Base-by-base conservation (phyloP, 2,797 vertebrate species). In the Platalea minor region DNA sequence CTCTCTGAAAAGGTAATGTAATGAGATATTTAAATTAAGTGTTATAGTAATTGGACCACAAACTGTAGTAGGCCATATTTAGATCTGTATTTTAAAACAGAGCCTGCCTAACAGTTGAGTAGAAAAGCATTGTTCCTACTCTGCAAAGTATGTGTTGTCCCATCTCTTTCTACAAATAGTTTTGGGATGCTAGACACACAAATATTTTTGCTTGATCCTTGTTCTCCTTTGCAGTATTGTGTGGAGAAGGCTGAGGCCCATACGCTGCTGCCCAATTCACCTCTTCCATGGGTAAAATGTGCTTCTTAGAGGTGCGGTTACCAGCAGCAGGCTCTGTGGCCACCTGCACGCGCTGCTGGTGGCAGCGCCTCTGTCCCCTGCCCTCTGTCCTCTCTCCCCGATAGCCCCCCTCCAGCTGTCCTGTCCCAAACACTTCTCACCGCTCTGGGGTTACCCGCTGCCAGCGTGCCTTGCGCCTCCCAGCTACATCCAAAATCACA, bases 401-500 rank as follows among this genome's bases (percentile, higher is more conserved):
- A 1, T 0, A 33, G 64, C 25, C 46, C 17, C 21, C 23, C 78
- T 54, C 41, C 29, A 54, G 29, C 39, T 19, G 12, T 18, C 9
- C 2, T 4, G 26, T 57, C 48, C 25, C 61, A 28, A n/a, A 13
- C 45, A 10, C 39, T 51, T 21, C 45, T 17, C 37, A 9, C 5
- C 0, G 0, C 26, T 11, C 29, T 9, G 56, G 21, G 23, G 11
- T 28, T 37, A 17, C 8, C 33, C 59, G 6, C 33, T 4, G 13
- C 3, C 50, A 5, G 59, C n/a, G 3, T 3, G 16, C 33, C 65
- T 48, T 20, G 59, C 83, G 31, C 17, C 60, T n/a, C 29, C 21
- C 50, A 29, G 33, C 25, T 41, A 9, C 61, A 17, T 33, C 23
- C 35, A 8, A 4, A 46, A 16, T 2, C 31, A 7, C 35, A 6